These are phyloP conservation scores for Vireo griseus DNA, from an alignment of 2,797 vertebrate species.

Conservation along the genomic window DNA sequence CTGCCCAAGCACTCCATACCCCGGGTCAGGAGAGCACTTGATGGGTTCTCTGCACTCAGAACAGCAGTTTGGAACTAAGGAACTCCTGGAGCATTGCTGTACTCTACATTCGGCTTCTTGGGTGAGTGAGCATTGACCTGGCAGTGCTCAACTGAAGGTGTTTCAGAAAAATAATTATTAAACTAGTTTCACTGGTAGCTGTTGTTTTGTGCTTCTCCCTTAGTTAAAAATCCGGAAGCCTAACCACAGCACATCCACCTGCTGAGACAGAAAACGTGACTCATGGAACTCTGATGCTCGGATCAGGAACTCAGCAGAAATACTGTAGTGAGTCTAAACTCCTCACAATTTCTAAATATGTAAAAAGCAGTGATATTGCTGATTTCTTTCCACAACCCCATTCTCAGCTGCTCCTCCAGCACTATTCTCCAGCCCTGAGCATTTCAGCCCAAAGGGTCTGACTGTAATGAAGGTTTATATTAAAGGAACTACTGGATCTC, in stretches of 20 bases:
- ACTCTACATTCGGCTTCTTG: fast-evolving
- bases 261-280: background rate
- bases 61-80: background rate
- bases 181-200: background rate
- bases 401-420: background rate
- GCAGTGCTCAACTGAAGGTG: background rate
- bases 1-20: background rate
- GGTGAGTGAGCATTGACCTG: background rate
- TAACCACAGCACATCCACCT: background rate
- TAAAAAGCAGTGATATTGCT: background rate
- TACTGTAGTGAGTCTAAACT: background rate
- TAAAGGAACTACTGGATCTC: background rate
- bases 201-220: background rate
- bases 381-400: background rate
- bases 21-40: background rate
- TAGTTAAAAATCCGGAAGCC: background rate
- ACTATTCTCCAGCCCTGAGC: background rate
- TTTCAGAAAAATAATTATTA: background rate
- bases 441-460: background rate
- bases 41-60: background rate
- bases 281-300: background rate
- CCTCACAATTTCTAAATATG: background rate
- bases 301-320: background rate
- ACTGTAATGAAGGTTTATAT: background rate
- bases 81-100: background rate